Base-by-base conservation (phyloP, 64 coral and sea anemone species). In the Actinia equina region DNA sequence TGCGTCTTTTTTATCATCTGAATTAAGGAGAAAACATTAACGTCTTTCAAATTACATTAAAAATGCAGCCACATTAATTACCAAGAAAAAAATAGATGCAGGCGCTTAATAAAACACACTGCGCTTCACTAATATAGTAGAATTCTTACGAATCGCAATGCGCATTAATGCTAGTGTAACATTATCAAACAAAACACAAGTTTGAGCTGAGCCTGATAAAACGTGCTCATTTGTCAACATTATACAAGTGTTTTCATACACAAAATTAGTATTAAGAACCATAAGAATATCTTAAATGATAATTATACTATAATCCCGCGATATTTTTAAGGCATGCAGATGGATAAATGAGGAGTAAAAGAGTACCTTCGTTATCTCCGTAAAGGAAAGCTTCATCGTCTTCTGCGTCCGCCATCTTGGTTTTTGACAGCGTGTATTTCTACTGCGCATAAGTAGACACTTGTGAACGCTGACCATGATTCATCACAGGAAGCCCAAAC, bases 351-450 rank as follows among this genome's bases (percentile, higher is more conserved):
- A 74, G 25, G 25, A 43, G 18, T 49, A 52, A 81, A 37, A 49
- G 49, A 8, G 9, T 85, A 63, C 83, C 52, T 42, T 85, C 57
- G 20, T 45, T 46, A 87, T 83, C 77, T 82, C 90, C 90, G 79
- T 91, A 91, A 18, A 91, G 86, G 59, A 91, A 91, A 30, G 83
- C 79, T 37, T 91, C 90, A 82, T 91, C 90, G 45, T 91, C 90
- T 20, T 91, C 89, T 5, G 55, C 89, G 78, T 91, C 90, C 84
- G 90, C 90, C 90, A 91, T 91, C 57, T 91, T 91, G 85, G 69
- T 81, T 85, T 74, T 85, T 85, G 83, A 82, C 77, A 85, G 89
- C 89, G 86, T 91, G 90, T 82, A 85, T 61, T 58, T 41, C 20
- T 17, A 45, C 2, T 26, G 85, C 90, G 90, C 90, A 91, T 87